Base-by-base conservation (phyloP, 1,140 invertebrate genomes). In the Bursaphelenchus mucronatus region DNA sequence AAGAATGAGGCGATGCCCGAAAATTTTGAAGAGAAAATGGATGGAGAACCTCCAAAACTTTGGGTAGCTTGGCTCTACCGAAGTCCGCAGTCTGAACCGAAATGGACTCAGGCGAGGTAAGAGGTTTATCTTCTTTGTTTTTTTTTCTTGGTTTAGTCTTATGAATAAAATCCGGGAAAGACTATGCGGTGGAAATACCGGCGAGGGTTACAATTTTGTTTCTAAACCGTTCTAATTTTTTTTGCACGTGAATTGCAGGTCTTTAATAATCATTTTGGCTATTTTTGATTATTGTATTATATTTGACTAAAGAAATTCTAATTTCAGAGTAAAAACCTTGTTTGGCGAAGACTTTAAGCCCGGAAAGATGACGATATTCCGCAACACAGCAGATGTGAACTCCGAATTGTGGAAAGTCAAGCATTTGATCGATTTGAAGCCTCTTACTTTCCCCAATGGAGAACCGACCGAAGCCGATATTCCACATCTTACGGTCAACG, bases 41-140 rank as follows among this genome's bases (percentile, higher is more conserved):
- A 67, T 6, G 62, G 45, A 15, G 67, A 71, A 43, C 70, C 78
- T 0, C 72, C 77, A 41, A 79, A 79, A 52, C 58, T 79, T 8
- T 79, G 78, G 78, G 54, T 79, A 40, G 74, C 68, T 21, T 79
- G 77, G 77, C 9, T 76, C 9, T 79, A 78, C 46, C 21, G 69
- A 13, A 63, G 68, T 53, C 50, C 44, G n/a, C 43, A 51, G 10
- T 49, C 39, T 9, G 75, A 76, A 44, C 61, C 63, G 10, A 66
- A 70, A 53, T 74, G 66, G 74, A 68, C 65, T 9, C 53, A 62
- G 17, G 53, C 43, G 5, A 30, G 30, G 30, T 30, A 47, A 43
- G 30, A 30, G 30, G 30, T 30, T 30, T 30, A 30, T 30, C 30
- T 30, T 30, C 5, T 30, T 1, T 30, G 30, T 30, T 30, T 30